These are phyloP conservation scores for Ferrisia virgata DNA, from an alignment of 2,888 invertebrate species.

Conservation along the genomic window DNA sequence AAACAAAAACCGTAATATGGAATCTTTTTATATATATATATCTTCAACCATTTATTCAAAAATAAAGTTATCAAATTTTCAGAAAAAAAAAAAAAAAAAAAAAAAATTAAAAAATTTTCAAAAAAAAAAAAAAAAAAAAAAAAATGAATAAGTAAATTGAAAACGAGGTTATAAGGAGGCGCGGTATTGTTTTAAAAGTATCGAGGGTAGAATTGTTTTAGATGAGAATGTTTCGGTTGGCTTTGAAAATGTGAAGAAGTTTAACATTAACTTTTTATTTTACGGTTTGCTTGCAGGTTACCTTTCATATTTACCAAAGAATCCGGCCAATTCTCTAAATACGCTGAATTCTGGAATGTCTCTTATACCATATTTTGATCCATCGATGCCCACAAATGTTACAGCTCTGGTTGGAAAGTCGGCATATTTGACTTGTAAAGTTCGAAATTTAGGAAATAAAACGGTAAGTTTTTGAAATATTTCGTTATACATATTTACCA, in stretches of 20 bases:
- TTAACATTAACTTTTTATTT: neutral
- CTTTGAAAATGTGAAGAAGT: neutral
- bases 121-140: slow-evolving; percentile 15
- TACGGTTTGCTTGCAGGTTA: slow-evolving; percentile 1
- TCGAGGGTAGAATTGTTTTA: neutral
- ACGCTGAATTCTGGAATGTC: slow-evolving; percentile 39
- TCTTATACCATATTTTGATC: slow-evolving; percentile 38
- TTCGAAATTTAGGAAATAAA: slow-evolving; percentile 41
- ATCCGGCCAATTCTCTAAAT: slow-evolving; percentile 16
- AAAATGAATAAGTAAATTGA: neutral
- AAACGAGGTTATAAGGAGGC: neutral
- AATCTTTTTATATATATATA: neutral
- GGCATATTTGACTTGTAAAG: slow-evolving; percentile 36
- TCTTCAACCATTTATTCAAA: slow-evolving; percentile 15
- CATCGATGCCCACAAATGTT: slow-evolving; percentile 36
- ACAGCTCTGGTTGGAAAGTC: slow-evolving; percentile 38
- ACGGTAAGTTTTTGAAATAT: slow-evolving; percentile 37
- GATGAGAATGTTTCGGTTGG: neutral
- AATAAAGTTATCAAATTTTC: slow-evolving; percentile 19
- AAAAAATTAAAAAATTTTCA: neutral
- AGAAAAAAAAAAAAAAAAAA: slow-evolving; percentile 15
- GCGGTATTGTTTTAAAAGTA: neutral
- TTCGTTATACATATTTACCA: neutral
- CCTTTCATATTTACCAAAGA: slow-evolving; percentile 10
- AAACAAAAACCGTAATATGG: slow-evolving; percentile 24